Evolutionary conservation across 1,140 invertebrate genomes (phyloP), one percentile per base, ranked within the genome.

Genomic region (Neuroterus valhalla): DNA sequence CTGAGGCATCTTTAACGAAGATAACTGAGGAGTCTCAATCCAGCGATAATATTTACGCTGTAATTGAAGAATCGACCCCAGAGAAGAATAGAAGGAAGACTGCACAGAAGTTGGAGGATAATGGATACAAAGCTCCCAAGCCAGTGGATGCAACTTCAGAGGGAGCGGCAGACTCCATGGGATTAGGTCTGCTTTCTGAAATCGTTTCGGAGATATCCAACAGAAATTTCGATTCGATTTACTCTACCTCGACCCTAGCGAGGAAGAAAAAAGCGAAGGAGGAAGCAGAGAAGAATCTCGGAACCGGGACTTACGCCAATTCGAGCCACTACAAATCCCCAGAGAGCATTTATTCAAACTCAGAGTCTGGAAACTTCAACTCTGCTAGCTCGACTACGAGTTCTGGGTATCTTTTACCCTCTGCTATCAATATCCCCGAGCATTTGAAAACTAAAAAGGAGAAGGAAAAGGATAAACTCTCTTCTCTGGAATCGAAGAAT

Each of bases 141-240:
- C 90, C 17, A 91, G 91, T 80, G 87, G 89, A 15, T 3, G 66
- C 6, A 92, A 94, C 48, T 38, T 38, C 31, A 92, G 69, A 92
- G 94, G 88, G 94, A 94, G 0, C 46, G 2, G 21, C 50, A 10
- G 93, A 94, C 69, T 93, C 92, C 70, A 92, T 95, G 89, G 95
- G 31, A 38, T 38, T 38, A 38, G 31, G 95, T 1, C 85, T 97
- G 10, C 84, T 97, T 0, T 94, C 94, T 4, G 96, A 97, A 87
- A 96, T 96, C 67, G 96, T 97, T 0, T 94, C 93, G 12, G 96
- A 96, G 87, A 96, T 97, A 68, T 94, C 96, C 78, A 95, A 94
- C 76, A 89, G 95, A 17, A 96, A 96, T 84, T 93, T 94, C 15
- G 95, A 96, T 77, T 96, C 95, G 0, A 96, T 97, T 71, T 97